Evolutionary conservation across 2,113 vertebrate genomes (phyloP).

Genomic region (Stigmatopora argus): DNA sequence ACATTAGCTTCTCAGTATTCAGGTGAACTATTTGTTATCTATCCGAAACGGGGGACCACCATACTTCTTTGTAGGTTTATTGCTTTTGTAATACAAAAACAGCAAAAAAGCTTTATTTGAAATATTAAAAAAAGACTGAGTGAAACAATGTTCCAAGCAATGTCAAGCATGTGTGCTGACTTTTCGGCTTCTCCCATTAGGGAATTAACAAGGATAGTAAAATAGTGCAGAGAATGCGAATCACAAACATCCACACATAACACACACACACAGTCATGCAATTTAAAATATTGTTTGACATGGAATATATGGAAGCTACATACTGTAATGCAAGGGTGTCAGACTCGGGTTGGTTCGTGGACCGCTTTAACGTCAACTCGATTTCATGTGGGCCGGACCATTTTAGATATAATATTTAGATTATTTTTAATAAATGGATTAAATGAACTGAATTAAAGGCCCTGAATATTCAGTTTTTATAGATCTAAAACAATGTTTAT

Average conservation of each 20-base stretch:
- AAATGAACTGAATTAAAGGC: too few species aligned
- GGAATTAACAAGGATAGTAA: slow-evolving; percentile 50
- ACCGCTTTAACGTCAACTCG: too few species aligned
- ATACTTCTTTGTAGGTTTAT: slow-evolving; percentile 3
- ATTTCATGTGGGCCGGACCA: too few species aligned
- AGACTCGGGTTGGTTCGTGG: too few species aligned
- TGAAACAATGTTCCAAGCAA: slow-evolving; percentile 28
- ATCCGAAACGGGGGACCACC: not conserved
- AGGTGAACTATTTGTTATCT: not conserved
- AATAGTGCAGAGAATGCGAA: slow-evolving; percentile 8
- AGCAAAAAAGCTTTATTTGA: not conserved
- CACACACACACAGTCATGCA: not conserved
- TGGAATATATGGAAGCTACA: too few species aligned
- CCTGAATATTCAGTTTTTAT: too few species aligned
- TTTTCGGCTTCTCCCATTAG: not conserved
- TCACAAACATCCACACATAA: slow-evolving; percentile 8
- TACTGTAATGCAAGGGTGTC: too few species aligned
- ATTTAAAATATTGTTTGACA: too few species aligned
- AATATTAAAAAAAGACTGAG: slow-evolving; percentile 22
- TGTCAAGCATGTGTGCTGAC: slow-evolving; percentile 10
- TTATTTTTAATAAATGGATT: too few species aligned
- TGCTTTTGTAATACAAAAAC: not conserved
- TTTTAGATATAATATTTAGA: too few species aligned
- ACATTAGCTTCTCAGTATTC: slow-evolving; percentile 12
- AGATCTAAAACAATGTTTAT: too few species aligned